Evolutionary conservation across 2,797 vertebrate species (phyloP), one percentile per base, ranked within the genome.

Genomic region (Balearica regulorum): DNA sequence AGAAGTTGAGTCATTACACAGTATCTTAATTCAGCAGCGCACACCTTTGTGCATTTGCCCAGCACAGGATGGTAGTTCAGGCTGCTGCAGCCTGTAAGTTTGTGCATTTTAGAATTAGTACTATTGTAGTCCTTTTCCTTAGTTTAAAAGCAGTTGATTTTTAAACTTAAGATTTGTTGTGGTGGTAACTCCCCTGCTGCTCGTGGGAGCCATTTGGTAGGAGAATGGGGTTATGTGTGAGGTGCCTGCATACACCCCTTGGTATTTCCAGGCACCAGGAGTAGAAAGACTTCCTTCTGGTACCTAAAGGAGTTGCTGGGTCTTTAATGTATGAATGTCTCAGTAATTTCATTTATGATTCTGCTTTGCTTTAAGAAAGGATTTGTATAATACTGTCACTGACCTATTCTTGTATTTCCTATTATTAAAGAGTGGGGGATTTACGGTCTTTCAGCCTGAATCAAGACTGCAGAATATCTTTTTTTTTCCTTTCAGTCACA

Each of bases 101-200:
- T 0, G 0, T 39, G 20, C 1, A 0, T 20, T 49, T 75, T 26
- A 3, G 16, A 69, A 6, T n/a, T 3, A 1, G 1, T 46, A 46
- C 61, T 55, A 2, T 10, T 4, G 1, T 5, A 62, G 37, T 29
- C 6, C 20, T 87, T 64, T 55, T 60, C 9, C 0, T 35, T 35
- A 58, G 33, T 5, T 70, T 25, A 26, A 53, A 87, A 88, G 29
- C 33, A 44, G 48, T 5, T 73, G 14, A 2, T 25, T 39, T 70
- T 65, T 16, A 8, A 53, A 14, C 20, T 62, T 0, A 3, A 35
- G 33, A 2, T 39, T 29, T 51, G 31, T 21, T 28, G 25, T 26
- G 33, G 33, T 31, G 29, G 44, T 11, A 41, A 2, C 18, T 87
- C 39, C 11, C 28, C 22, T 43, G 41, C 39, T 78, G n/a, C 60